A percentile compares a stretch with the other conserved stretches of the same genome.
Conservation (phyloP, 92 coral and sea anemone species). For the Umimayanthus kanabou region DNA sequence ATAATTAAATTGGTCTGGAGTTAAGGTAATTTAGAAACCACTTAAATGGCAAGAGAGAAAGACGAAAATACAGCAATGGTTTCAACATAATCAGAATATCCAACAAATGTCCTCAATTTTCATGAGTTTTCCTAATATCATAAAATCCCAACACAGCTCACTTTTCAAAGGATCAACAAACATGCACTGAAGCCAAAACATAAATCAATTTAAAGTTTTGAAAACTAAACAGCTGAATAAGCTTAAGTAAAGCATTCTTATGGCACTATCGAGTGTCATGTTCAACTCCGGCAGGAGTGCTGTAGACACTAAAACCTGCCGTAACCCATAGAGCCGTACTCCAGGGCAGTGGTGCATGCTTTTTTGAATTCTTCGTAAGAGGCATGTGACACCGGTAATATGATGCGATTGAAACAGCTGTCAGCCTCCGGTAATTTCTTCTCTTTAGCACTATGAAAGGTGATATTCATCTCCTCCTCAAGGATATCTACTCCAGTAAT, state of each 20-base stretch:
- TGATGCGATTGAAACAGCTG: constrained; percentile 33
- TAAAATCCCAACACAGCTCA: constrained; percentile 9
- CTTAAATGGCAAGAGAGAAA: constrained; percentile 7
- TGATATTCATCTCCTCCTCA: constrained; percentile 20
- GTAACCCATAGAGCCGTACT: constrained; percentile 14
- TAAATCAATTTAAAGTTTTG: not conserved
- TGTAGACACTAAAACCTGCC: constrained; percentile 24
- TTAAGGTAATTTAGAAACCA: constrained; percentile 10
- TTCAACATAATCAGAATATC: constrained; percentile 8
- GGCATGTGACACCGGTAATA: constrained; percentile 19
- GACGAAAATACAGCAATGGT: not conserved
- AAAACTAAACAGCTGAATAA: constrained; percentile 23
- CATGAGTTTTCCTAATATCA: constrained; percentile 6
- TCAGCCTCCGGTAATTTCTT: constrained; percentile 15
- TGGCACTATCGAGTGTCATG: constrained; percentile 9
- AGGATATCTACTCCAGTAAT: constrained; percentile 9
- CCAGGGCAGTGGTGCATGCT: constrained; percentile 31
- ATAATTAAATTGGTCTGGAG: constrained; percentile 7
- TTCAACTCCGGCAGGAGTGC: constrained; percentile 4
- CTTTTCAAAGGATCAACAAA: constrained; percentile 17
- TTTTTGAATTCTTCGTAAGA: constrained; percentile 13
- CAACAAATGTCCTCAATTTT: constrained; percentile 14
- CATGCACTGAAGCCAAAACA: constrained; percentile 16
- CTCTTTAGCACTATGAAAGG: constrained; percentile 5
- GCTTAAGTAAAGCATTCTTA: constrained; percentile 15